A percentile compares a stretch with the other conserved stretches of the same genome.
Evolutionary conservation across 37 sponge, comb jelly and placozoan genomes (phyloP).

Genomic region (Ephydatia muelleri): DNA sequence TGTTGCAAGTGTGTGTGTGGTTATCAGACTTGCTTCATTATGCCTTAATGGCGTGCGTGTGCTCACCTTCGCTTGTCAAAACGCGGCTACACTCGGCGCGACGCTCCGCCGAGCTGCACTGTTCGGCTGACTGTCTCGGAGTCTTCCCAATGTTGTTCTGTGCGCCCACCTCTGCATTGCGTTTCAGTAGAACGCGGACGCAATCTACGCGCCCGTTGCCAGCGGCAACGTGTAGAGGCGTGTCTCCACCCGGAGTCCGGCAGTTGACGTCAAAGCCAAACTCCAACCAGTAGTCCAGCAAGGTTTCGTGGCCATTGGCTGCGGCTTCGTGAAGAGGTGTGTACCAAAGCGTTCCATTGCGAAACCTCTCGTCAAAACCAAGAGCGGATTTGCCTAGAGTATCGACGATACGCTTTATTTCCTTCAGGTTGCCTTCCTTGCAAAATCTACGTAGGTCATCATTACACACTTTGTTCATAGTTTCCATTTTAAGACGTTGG

Average conservation of each 20-base stretch:
- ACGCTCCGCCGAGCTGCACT: too few species aligned
- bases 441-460: constrained; percentile 46
- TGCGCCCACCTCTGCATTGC: constrained; percentile 56
- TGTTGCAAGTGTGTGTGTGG: too few species aligned
- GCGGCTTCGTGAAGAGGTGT: constrained; percentile 85
- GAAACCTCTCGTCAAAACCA: constrained; percentile 38
- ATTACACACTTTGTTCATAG: too few species aligned
- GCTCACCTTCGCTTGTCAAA: constrained; percentile 60
- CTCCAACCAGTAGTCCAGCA: constrained; percentile 53
- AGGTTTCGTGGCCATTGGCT: constrained; percentile 48
- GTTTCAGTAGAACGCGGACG: constrained; percentile 49
- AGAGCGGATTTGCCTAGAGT: constrained; percentile 3
- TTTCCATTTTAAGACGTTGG: too few species aligned
- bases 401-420: constrained; percentile 50
- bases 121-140: constrained; percentile 71
- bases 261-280: constrained; percentile 44
- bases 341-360: constrained; percentile 74
- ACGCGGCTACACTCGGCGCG: not conserved
- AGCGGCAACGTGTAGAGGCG: constrained; percentile 84
- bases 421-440: constrained; percentile 55
- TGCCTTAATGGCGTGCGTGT: too few species aligned
- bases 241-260: constrained; percentile 74
- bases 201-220: constrained; percentile 70
- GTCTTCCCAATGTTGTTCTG: constrained; percentile 75
- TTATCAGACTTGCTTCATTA: too few species aligned